A percentile compares a stretch with the other conserved stretches of the same genome.
Evolutionary conservation across 2,888 invertebrate genomes (phyloP).

Genomic region (Agonopterix alstromeriana): DNA sequence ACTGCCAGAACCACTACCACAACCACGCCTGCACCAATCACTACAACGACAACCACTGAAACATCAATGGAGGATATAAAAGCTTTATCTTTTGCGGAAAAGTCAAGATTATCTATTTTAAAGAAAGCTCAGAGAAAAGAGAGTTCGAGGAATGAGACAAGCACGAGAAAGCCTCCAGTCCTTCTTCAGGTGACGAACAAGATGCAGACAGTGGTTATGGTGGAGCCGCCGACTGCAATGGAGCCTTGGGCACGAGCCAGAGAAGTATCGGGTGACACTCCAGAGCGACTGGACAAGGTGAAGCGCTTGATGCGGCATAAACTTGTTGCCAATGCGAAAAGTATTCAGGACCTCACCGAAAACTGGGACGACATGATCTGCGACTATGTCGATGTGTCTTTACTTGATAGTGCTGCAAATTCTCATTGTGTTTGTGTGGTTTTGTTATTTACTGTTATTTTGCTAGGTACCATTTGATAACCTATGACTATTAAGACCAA

Average conservation of each 20-base stretch:
- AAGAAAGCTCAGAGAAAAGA: constrained; percentile 53
- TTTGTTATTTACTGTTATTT: background rate
- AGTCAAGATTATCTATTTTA: constrained; percentile 54
- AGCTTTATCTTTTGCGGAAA: constrained; percentile 48
- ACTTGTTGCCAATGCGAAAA: constrained; percentile 41
- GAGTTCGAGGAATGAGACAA: constrained; percentile 17
- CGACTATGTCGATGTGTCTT: constrained; percentile 52
- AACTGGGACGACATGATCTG: constrained; percentile 62
- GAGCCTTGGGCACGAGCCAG: constrained; percentile 31
- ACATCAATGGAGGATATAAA: background rate
- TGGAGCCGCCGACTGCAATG: constrained; percentile 34
- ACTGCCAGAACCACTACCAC: background rate
- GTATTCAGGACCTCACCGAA: constrained; percentile 51
- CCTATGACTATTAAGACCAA: too few relatives aligned
- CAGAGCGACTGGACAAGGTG: constrained; percentile 35
- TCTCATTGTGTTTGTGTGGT: background rate
- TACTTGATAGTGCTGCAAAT: constrained; percentile 19
- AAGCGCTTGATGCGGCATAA: constrained; percentile 55
- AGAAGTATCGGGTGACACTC: constrained; percentile 34
- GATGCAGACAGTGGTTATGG: constrained; percentile 49
- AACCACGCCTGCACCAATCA: background rate
- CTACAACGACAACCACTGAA: background rate
- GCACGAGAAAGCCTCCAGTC: constrained; percentile 50
- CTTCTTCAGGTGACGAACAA: constrained; percentile 45
- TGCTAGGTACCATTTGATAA: too few relatives aligned